A percentile compares a stretch with the other conserved stretches of the same genome.
Conservation (phyloP, 2,797 vertebrate genomes). For the Pipistrellus kuhlii region DNA sequence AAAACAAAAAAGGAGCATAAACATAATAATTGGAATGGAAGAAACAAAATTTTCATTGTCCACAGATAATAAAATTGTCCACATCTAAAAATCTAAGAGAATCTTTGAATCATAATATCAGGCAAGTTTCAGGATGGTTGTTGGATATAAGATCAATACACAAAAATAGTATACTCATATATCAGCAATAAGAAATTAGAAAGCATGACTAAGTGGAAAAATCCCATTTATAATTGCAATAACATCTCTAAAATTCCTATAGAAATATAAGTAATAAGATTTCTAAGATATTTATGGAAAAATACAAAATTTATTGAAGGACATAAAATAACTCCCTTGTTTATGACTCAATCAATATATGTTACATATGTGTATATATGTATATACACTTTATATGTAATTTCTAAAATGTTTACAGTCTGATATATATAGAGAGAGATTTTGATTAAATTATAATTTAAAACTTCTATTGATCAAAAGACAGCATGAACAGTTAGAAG, state of each 20-base stretch:
- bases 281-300: background rate
- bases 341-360: background rate
- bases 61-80: constrained; percentile 14
- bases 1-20: background rate
- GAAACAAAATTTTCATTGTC: background rate
- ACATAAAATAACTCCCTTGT: constrained; percentile 37
- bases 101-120: background rate
- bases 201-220: constrained; percentile 2
- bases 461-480: constrained; percentile 40
- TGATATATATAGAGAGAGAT: background rate
- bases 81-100: constrained; percentile 41
- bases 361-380: background rate
- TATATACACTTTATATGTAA: background rate
- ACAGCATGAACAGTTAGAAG: background rate
- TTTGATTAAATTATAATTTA: constrained; percentile 41
- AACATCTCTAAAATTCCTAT: background rate
- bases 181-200: background rate
- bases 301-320: background rate
- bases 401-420: constrained; percentile 21
- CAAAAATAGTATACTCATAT: background rate
- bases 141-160: constrained; percentile 67
- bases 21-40: background rate
- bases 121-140: constrained; percentile 32
- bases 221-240: constrained; percentile 6
- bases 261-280: background rate